A percentile compares a stretch with the other conserved stretches of the same genome.
phyloP scores from a whole-genome alignment of 1,140 invertebrate species.

The Brachionus koreanus region DNA sequence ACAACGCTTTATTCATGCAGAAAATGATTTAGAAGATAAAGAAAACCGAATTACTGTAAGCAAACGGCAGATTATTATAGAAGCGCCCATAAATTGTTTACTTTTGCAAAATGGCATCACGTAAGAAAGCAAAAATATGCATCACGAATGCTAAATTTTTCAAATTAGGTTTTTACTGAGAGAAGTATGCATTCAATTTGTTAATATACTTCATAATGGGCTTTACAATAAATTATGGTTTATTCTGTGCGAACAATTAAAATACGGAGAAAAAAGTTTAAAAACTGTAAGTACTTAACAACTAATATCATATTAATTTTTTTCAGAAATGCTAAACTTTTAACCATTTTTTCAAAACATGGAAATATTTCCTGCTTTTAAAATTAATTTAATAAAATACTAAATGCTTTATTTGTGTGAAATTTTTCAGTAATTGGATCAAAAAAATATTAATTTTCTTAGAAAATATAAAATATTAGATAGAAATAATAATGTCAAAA shows the following conservation, averaged over 20 bases:
- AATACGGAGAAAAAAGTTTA: slow-evolving; percentile 18
- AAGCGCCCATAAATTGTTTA: not conserved
- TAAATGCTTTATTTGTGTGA: too few relatives aligned
- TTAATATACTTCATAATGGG: not conserved
- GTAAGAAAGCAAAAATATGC: not conserved
- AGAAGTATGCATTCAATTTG: slow-evolving; percentile 28
- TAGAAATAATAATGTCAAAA: too few relatives aligned
- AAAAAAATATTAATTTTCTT: too few relatives aligned
- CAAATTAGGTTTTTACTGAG: not conserved
- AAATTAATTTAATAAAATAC: too few relatives aligned
- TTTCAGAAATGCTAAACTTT: not conserved
- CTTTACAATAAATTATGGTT: slow-evolving; percentile 30
- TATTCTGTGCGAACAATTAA: slow-evolving; percentile 24
- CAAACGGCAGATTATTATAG: not conserved
- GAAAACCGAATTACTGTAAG: not conserved
- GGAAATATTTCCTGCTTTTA: too few relatives aligned
- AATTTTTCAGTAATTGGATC: too few relatives aligned
- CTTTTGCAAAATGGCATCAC: slow-evolving; percentile 2
- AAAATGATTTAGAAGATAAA: not conserved
- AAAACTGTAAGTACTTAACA: slow-evolving; percentile 3
- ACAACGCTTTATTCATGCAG: not conserved
- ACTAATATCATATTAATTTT: not conserved
- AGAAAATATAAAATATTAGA: too few relatives aligned
- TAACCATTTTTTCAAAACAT: too few relatives aligned
- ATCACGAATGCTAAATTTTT: not conserved